phyloP scores from a whole-genome alignment of 2,888 invertebrate species.

The Girardia tigrina region DNA sequence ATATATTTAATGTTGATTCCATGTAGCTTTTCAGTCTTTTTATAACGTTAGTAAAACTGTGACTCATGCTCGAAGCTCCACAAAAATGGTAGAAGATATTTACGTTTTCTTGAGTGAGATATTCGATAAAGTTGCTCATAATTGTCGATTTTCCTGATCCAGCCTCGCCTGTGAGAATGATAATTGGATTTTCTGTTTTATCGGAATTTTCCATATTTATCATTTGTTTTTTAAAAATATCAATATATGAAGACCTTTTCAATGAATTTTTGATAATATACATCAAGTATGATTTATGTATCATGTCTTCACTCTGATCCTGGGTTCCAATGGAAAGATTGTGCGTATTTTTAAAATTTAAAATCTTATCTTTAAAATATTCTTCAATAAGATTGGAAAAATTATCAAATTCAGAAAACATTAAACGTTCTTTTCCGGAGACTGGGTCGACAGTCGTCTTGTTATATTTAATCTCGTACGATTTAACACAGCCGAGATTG shows the following conservation, averaged over 20 bases:
- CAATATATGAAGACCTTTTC: neutral
- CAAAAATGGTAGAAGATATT: neutral
- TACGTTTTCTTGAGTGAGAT: neutral
- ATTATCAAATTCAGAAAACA: slow-evolving; percentile 11
- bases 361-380: neutral
- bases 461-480: neutral
- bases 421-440: slow-evolving; percentile 16
- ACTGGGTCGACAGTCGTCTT: neutral
- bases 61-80: neutral
- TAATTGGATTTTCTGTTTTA: slow-evolving; percentile 1
- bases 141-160: slow-evolving; percentile 47
- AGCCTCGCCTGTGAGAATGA: slow-evolving; percentile 37
- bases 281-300: neutral
- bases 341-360: neutral
- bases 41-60: neutral
- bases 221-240: neutral
- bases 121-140: slow-evolving; percentile 39
- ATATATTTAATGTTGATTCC: neutral
- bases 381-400: neutral
- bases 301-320: slow-evolving; percentile 23
- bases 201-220: neutral
- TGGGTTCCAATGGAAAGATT: neutral
- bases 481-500: neutral
- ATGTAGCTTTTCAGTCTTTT: neutral
- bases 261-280: neutral